Evolutionary conservation across 2,888 invertebrate species (phyloP).

Genomic region (Cephus rjabovi): DNA sequence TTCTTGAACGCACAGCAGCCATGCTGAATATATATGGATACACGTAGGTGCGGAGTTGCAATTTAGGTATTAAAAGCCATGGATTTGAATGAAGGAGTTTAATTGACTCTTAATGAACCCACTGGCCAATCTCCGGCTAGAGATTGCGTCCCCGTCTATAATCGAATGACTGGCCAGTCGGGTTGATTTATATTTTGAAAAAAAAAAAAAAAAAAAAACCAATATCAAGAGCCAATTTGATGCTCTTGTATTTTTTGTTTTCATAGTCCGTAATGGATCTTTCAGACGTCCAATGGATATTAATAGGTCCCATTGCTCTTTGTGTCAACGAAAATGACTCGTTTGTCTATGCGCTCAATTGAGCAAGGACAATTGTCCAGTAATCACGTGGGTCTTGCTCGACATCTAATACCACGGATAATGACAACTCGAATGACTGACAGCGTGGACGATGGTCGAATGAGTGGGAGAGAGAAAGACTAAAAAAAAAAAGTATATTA

Average conservation of each 20-base stretch:
- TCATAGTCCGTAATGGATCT: not conserved
- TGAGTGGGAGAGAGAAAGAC: not conserved
- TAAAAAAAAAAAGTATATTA: not conserved
- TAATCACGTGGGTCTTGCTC: not conserved
- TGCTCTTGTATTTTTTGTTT: not conserved
- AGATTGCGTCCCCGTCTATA: not conserved
- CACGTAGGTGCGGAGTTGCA: not conserved
- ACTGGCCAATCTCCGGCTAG: not conserved
- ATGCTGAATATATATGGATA: not conserved
- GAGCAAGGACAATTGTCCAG: not conserved
- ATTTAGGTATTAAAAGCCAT: not conserved
- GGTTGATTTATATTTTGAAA: not conserved
- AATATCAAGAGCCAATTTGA: not conserved
- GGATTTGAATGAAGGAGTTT: not conserved
- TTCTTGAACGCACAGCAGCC: not conserved
- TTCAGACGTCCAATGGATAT: not conserved
- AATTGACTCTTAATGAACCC: not conserved
- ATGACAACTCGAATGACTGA: not conserved
- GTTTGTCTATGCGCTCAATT: not conserved
- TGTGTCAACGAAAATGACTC: not conserved
- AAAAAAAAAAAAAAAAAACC: not conserved
- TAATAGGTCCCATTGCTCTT: not conserved
- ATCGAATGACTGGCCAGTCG: not conserved
- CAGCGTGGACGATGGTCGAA: not conserved
- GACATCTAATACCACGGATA: not conserved